These are phyloP conservation scores for Ageneiosus marmoratus DNA, from an alignment of 2,113 vertebrate species.

Conservation along the genomic window DNA sequence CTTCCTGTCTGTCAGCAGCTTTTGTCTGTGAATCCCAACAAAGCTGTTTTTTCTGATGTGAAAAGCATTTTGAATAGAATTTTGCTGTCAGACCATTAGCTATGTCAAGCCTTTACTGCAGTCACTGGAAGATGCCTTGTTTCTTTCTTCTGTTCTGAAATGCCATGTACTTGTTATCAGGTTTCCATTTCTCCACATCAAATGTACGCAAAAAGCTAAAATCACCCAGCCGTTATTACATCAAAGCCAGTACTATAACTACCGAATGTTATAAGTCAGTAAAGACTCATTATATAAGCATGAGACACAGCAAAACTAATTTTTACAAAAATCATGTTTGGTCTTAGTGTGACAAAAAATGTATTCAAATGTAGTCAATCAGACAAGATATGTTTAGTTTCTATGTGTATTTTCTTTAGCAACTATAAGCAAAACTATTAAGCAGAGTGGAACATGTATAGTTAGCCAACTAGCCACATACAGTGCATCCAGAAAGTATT, in stretches of 20 bases:
- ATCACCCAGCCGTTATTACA: conserved; percentile 39
- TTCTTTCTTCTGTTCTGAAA: conserved; percentile 30
- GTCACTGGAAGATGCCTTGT: not conserved
- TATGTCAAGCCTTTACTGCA: conserved; percentile 12
- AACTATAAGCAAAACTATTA: too few species aligned
- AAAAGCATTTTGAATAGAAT: conserved; percentile 33
- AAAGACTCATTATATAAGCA: too few species aligned
- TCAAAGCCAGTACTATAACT: conserved; percentile 51
- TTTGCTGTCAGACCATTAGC: conserved; percentile 33
- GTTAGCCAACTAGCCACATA: not conserved
- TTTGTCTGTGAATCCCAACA: conserved; percentile 38
- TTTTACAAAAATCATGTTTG: not conserved
- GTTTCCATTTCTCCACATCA: conserved; percentile 12
- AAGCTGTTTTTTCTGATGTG: not conserved
- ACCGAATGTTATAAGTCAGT: conserved; percentile 58
- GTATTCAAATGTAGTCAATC: not conserved
- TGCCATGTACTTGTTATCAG: conserved; percentile 24
- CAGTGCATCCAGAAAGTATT: too few species aligned
- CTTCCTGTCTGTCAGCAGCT: conserved; percentile 44
- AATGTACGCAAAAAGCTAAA: conserved; percentile 2
- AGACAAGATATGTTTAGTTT: too few species aligned
- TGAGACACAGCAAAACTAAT: not conserved
- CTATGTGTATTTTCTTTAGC: too few species aligned
- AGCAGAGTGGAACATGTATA: too few species aligned
- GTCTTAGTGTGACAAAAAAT: not conserved